Base-by-base conservation (phyloP, 2,113 vertebrate species). In the Lagenorhynchus albirostris region DNA sequence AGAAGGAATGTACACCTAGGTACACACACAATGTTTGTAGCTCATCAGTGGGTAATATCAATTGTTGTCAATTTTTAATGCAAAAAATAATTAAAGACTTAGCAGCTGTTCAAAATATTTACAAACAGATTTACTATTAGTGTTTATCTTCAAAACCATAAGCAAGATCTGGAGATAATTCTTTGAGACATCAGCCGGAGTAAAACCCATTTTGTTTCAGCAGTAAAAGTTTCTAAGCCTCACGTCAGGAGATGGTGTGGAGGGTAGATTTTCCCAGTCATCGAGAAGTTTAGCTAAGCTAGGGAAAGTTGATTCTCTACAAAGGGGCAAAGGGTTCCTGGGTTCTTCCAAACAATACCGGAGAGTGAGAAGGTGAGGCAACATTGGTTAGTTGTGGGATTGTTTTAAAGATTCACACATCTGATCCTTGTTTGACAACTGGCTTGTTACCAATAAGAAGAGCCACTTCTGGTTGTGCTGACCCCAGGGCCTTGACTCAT, bases 151-250 rank as follows among this genome's bases (percentile, higher is more conserved):
- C 92, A 94, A 92, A 85, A 96, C 90, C 91, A 97, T 44, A 76
- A 91, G 62, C 87, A 76, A 94, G 85, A 97, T 86, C 68, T 71
- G 65, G 70, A 94, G 81, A 91, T 88, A 90, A 96, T 94, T 92
- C 83, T 83, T 77, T 87, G 83, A 94, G 95, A 81, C 62, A 85
- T 86, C 67, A 88, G 38, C 76, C 11, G 36, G 99, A 99, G 97
- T 96, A 99, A 98, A 94, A 99, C 99, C 23, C 99, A 99, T 98
- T 99, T 99, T 87, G 99, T 99, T 98, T 99, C 99, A 89, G 99
- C 99, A 86, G 99, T 99, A 92, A 99, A 90, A 99, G 99, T 98
- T 99, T 99, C 98, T 99, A 99, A 94, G 99, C 99, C 98, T 99
- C 96, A 99, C 99, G 85, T 99, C 99, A 29, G 97, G 98, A 96